phyloP scores from a whole-genome alignment of 1,140 invertebrate species.

The Drosophila parabipectinata region DNA sequence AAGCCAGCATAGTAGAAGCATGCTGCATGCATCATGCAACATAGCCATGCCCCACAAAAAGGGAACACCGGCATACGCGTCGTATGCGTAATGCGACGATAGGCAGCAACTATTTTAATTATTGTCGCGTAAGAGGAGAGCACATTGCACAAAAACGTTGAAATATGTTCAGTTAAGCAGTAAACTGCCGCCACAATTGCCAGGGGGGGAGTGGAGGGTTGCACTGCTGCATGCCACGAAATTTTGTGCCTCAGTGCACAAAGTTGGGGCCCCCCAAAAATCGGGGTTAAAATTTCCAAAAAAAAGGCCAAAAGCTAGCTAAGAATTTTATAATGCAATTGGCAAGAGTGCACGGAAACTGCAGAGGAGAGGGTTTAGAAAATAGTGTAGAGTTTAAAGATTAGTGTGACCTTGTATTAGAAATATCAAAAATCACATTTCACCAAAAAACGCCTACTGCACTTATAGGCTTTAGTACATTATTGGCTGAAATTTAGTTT shows the following conservation, averaged over 20 bases:
- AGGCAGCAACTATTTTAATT: conserved; percentile 78
- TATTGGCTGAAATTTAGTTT: too few relatives aligned
- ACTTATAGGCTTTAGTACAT: too few relatives aligned
- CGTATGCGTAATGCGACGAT: conserved; percentile 75
- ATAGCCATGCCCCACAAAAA: background rate
- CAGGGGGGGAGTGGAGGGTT: too few relatives aligned
- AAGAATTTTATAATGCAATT: background rate
- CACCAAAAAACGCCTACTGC: too few relatives aligned
- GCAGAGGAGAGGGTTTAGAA: too few relatives aligned
- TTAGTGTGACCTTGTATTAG: too few relatives aligned
- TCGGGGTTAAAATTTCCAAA: background rate
- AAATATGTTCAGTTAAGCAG: conserved; percentile 48
- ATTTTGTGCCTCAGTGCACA: conserved; percentile 33
- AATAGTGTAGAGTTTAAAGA: too few relatives aligned
- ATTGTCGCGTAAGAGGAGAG: conserved; percentile 60
- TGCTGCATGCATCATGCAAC: background rate
- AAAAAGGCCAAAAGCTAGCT: background rate
- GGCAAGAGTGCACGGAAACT: too few relatives aligned
- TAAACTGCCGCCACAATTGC: background rate
- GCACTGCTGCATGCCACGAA: conserved; percentile 12
- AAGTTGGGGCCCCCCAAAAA: conserved; percentile 2
- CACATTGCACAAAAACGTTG: conserved; percentile 23
- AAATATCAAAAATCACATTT: too few relatives aligned
- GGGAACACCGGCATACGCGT: conserved; percentile 16
- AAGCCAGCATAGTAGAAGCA: background rate